Evolutionary conservation across 2,797 vertebrate species (phyloP).

Genomic region (Prionace glauca): DNA sequence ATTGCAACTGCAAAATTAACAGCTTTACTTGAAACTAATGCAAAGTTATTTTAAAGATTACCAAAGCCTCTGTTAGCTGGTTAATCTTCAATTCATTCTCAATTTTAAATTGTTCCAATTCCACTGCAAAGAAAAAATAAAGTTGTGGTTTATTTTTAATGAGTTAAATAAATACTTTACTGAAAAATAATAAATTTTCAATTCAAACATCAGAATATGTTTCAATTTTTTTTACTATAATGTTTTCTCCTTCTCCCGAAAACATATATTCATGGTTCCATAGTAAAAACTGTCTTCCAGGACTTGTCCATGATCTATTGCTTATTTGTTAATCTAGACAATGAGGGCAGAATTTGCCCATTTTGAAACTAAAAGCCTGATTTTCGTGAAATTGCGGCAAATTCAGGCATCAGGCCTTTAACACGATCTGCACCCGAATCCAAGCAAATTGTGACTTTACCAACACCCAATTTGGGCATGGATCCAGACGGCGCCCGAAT

Average conservation of each 20-base stretch:
- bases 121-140: constrained; percentile 58
- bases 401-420: no score
- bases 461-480: no score
- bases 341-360: neutral
- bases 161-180: neutral
- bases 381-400: no score
- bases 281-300: neutral
- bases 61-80: constrained; percentile 63
- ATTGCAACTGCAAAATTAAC: neutral
- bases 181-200: neutral
- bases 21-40: neutral
- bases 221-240: neutral
- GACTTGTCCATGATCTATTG: neutral
- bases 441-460: no score
- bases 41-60: constrained; percentile 49
- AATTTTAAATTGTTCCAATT: constrained; percentile 58
- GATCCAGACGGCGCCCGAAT: no score
- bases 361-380: no score
- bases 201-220: neutral
- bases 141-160: neutral
- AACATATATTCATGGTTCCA: neutral
- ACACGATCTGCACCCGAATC: no score
- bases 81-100: constrained; percentile 66
- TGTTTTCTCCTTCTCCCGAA: neutral
- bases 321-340: neutral